Conservation (phyloP, 1,140 invertebrate species). For the Hypothenemus hampei region DNA sequence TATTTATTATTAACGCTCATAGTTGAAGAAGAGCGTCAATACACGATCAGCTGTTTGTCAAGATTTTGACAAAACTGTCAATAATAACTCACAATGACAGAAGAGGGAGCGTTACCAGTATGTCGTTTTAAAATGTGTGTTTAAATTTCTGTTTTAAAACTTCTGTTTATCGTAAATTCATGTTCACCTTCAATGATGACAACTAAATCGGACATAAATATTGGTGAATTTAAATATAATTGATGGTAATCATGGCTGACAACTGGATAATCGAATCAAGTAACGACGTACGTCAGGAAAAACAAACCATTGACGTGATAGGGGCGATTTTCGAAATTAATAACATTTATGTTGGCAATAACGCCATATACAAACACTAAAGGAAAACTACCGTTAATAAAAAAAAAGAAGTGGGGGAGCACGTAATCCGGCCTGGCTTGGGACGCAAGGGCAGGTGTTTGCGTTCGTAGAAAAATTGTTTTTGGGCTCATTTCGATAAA, state of each 20-base stretch:
- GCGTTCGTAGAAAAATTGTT: slow-evolving; percentile 14
- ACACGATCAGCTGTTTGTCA: not conserved
- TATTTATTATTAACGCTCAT: not conserved
- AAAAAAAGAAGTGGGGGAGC: slow-evolving; percentile 15
- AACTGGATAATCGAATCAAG: not conserved
- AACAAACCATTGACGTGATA: slow-evolving; percentile 8
- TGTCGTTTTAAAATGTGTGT: not conserved
- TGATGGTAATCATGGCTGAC: not conserved
- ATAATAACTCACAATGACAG: not conserved
- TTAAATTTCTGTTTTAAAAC: not conserved
- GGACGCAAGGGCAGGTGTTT: slow-evolving; percentile 23
- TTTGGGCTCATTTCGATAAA: no score
- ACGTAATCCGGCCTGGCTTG: slow-evolving; percentile 7
- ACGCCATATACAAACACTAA: not conserved
- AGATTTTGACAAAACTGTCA: no score
- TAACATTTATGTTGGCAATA: slow-evolving; percentile 24
- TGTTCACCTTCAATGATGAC: not conserved
- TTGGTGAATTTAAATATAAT: not conserved
- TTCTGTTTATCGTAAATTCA: not conserved
- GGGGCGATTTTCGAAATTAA: slow-evolving; percentile 9
- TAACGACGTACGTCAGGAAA: slow-evolving; percentile 4
- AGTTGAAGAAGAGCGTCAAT: slow-evolving; percentile 2
- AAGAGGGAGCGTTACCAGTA: not conserved
- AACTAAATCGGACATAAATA: not conserved
- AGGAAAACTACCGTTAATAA: slow-evolving; percentile 22